phyloP scores from a whole-genome alignment of 2,797 vertebrate species.

The Coendou prehensilis region DNA sequence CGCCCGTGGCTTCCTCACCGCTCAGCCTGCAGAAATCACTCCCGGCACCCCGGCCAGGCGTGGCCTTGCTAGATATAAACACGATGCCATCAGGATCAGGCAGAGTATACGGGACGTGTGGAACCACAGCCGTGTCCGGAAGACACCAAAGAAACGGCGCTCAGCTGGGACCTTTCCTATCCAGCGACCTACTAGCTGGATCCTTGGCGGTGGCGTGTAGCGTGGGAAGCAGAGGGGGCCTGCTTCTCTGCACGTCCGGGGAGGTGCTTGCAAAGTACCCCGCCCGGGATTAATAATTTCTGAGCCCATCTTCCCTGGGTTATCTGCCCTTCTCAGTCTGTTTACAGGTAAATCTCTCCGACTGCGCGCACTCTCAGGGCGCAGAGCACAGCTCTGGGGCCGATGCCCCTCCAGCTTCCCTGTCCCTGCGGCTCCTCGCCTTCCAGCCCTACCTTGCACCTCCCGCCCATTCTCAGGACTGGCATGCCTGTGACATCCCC shows the following conservation, averaged over 20 bases:
- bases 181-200: background rate
- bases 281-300: background rate
- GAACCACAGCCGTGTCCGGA: background rate
- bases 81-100: background rate
- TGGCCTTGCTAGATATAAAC: background rate
- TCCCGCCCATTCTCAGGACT: rapidly evolving
- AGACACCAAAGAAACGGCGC: background rate
- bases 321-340: background rate
- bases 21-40: background rate
- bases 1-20: background rate
- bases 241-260: background rate
- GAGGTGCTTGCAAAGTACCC: background rate
- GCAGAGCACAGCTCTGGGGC: background rate
- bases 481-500: background rate
- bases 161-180: background rate
- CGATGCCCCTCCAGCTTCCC: background rate
- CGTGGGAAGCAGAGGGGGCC: background rate
- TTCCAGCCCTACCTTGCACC: background rate
- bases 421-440: background rate
- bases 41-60: rapidly evolving
- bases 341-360: background rate
- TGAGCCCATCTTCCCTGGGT: background rate
- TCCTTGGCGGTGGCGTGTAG: background rate
- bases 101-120: rapidly evolving
- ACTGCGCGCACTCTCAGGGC: background rate